Base-by-base conservation (phyloP, 1,140 invertebrate genomes). In the Chlorops oryzae region DNA sequence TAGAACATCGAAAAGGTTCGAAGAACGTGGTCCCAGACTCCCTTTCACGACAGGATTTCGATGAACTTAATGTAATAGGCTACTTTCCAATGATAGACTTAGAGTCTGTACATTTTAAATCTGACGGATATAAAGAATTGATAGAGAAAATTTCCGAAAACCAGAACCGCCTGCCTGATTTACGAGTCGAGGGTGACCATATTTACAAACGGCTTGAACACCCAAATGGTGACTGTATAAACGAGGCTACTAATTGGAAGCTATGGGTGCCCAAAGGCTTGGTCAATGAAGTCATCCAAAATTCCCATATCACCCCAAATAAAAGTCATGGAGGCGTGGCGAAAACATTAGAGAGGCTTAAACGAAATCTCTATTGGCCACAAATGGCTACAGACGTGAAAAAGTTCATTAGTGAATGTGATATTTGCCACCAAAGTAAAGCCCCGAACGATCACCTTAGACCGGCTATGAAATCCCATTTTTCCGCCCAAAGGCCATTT, bases 1-100 rank as follows among this genome's bases (percentile, higher is more conserved):
- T 71, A 35, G 59, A 59, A 42, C 65, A 68, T 34, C 56, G 59
- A 5, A 52, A 57, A 5, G 63, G 5, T 18, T 42, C 40, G 7
- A 53, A 65, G 18, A 56, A 65, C 37, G 28, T 61, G 2, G 55
- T 64, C 5, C 46, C 46, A 23, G 32, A 47, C 18, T n/a, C 5
- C 7, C 17, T 47, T 5, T 38, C 46, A 6, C 20, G 40, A 39
- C 6, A 6, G 10, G 9, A 12, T 39, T 7, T 5, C 18, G 37
- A 10, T 7, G 37, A 39, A 13, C 9, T 10, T 9, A 9, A 7
- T 9, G 27, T n/a, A 32, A 32, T 32, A 32, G 27, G n/a, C 27
- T 9, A 13, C 27, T 9, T 9, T n/a, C 7, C 7, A 32, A 9
- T 32, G 7, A 13, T 32, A 13, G n/a, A 32, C 7, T 32, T n/a